Percentiles rank a stretch among this genome's conserved stretches.
These are phyloP conservation scores for Amiota communis DNA, from an alignment of 2,888 invertebrate genomes.

Conservation along the genomic window DNA sequence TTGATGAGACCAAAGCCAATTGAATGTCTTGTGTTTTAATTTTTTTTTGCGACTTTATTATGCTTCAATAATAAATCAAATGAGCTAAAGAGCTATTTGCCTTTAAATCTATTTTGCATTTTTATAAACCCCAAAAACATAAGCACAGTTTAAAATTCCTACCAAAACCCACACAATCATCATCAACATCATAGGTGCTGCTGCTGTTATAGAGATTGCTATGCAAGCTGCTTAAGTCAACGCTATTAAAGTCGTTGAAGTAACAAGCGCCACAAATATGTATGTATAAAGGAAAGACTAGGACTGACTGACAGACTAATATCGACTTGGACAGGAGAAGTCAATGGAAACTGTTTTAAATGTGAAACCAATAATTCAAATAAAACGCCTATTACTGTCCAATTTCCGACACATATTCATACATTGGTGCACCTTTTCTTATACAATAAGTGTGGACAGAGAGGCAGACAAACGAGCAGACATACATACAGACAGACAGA, in stretches of 20 bases:
- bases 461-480: no score
- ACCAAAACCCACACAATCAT: constrained; percentile 10
- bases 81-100: no score
- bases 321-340: not conserved
- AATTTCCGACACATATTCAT: constrained; percentile 68
- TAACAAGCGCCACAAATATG: constrained; percentile 10
- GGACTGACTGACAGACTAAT: not conserved
- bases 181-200: no score
- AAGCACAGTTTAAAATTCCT: not conserved
- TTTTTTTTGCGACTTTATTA: no score
- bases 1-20: no score
- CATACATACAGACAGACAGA: not conserved
- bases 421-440: no score
- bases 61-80: no score
- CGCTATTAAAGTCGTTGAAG: constrained; percentile 17
- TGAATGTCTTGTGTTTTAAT: no score
- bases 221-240: not conserved
- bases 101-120: no score
- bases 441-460: no score
- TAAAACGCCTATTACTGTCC: constrained; percentile 70
- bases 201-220: no score
- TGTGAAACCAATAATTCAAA: constrained; percentile 59
- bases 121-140: no score
- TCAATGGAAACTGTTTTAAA: constrained; percentile 13
- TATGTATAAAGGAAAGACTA: not conserved